Base-by-base conservation (phyloP, 2,113 vertebrate species). In the Cyprinodon tularosa region DNA sequence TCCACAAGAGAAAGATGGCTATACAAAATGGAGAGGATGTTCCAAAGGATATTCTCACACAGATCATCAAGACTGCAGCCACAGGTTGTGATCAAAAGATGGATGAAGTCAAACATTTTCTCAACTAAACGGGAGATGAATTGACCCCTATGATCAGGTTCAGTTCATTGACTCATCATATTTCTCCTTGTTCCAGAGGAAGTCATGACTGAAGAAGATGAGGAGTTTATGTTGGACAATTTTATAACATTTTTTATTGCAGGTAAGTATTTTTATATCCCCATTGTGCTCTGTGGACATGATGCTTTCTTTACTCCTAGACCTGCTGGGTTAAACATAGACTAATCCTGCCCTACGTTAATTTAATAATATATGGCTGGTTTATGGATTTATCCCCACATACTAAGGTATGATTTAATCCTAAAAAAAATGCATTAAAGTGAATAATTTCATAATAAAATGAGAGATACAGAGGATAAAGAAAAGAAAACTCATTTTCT, bases 161-260 rank as follows among this genome's bases (percentile, higher is more conserved):
- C 3, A 66, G 36, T 15, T 47, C 3, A 3, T 2, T 71, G 20
- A 74, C 1, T 39, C 61, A 3, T 65, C 0, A 2, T 11, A 62
- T 78, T 9, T 44, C 1, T 63, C 39, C 0, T 40, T 10, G 59
- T 77, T 83, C 12, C 66, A 98, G 97, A 96, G 65, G 91, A 95
- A 68, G 94, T 93, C 48, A 88, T 88, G 74, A 92, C 89, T 1
- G 81, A 92, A 20, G 95, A 91, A 78, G 95, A 97, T 0, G 93
- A 96, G 12, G 95, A 98, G 86, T 82, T 90, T 4, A 95, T 99
- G 90, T 45, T 98, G 90, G 97, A 99, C 90, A 99, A 98, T 62
- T 97, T 98, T 3, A 85, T 98, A 63, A 96, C 96, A 9, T 98
- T 98, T 92, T 97, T 99, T 88, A 93, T 98, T 38, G 96, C 96